phyloP scores from a whole-genome alignment of 1,140 invertebrate species.

The Drosophila lacertosa region DNA sequence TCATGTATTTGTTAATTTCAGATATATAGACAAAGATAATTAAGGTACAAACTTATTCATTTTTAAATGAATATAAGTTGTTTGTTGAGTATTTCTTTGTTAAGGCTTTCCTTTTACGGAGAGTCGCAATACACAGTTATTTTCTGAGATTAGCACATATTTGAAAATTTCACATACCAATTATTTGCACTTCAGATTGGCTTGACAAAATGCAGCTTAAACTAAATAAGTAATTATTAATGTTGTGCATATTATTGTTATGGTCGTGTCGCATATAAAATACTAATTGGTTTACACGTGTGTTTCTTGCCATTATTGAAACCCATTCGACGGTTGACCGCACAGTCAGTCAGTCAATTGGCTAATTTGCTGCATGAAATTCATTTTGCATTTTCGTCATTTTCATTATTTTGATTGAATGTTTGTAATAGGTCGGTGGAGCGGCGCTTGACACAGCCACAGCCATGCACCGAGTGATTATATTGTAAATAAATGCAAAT shows the following conservation, averaged over 20 bases:
- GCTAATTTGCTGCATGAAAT: conserved; percentile 38
- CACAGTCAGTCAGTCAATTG: conserved; percentile 36
- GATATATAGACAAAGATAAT: too few species aligned
- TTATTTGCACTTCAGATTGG: neutral
- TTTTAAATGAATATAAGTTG: too few species aligned
- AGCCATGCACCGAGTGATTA: conserved; percentile 41
- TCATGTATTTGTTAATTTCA: too few species aligned
- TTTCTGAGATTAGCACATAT: neutral
- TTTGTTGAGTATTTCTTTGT: too few species aligned
- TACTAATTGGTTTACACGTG: conserved; percentile 20
- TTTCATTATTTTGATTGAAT: conserved; percentile 71
- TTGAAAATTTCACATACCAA: neutral
- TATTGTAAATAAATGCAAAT: conserved; percentile 67
- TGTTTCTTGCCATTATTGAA: conserved; percentile 8
- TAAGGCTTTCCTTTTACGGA: too few species aligned
- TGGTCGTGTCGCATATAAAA: conserved; percentile 8
- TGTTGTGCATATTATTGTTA: conserved; percentile 12
- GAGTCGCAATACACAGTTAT: too few species aligned
- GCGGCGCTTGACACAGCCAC: neutral
- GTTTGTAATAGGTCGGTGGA: conserved; percentile 29
- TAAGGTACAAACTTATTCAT: too few species aligned
- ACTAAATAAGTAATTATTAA: conserved; percentile 22
- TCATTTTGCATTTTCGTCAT: conserved; percentile 52
- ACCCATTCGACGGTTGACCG: conserved; percentile 9
- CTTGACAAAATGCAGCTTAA: conserved; percentile 10